A percentile compares a stretch with the other conserved stretches of the same genome.
Conservation (phyloP, 2,113 vertebrate species). For the Pituophis catenifer region DNA sequence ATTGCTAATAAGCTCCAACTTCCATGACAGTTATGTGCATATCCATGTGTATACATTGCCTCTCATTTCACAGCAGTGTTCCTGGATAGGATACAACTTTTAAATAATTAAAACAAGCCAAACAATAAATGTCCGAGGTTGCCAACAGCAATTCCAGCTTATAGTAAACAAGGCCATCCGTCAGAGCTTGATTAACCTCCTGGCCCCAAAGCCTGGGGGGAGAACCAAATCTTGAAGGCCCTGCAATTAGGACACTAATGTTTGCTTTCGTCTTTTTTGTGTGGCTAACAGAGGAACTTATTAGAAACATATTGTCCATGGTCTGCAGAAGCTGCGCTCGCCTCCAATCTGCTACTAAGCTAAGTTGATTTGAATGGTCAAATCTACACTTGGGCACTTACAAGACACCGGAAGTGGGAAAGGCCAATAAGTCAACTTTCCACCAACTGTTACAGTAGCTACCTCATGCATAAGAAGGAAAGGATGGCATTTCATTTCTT, state of each 20-base stretch:
- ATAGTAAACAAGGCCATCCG: neutral
- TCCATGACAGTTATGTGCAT: neutral
- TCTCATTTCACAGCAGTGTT: neutral
- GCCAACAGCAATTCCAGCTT: neutral
- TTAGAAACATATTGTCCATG: neutral
- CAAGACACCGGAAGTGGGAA: neutral
- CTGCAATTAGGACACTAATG: neutral
- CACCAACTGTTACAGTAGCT: neutral
- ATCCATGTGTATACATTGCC: neutral
- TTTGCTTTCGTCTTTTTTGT: neutral
- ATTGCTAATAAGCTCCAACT: neutral
- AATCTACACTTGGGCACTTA: neutral
- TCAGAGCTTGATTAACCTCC: neutral
- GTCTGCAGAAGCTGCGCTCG: neutral
- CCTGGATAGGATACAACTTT: neutral
- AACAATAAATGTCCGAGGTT: neutral
- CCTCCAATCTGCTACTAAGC: neutral
- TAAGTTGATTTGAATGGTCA: neutral
- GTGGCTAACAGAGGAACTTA: neutral
- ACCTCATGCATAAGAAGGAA: neutral
- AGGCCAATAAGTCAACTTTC: neutral
- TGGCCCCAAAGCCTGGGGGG: neutral
- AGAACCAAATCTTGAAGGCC: neutral
- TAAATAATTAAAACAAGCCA: neutral
- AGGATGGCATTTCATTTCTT: neutral